Evolutionary conservation across 2,797 vertebrate genomes (phyloP).

Genomic region (Hippocampus kuda): DNA sequence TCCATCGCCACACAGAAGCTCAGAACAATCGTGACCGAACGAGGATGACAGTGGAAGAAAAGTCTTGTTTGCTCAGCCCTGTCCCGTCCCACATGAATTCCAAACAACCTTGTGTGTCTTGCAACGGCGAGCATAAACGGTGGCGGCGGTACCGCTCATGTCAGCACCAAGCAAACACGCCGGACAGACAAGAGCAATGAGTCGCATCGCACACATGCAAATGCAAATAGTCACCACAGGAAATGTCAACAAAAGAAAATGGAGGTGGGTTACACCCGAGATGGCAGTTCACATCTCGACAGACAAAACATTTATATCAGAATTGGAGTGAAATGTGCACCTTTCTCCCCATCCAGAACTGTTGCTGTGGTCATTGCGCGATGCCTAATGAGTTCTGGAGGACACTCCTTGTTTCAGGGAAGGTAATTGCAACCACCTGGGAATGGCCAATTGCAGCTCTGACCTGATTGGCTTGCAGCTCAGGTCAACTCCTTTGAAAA

Average conservation of each 20-base stretch:
- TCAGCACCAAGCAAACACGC: constrained; percentile 54
- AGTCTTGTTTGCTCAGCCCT: constrained; percentile 37
- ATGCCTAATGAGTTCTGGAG: no score
- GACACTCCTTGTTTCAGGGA: no score
- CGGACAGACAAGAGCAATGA: constrained; percentile 27
- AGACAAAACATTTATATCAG: no score
- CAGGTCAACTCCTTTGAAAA: no score
- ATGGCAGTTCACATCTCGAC: no score
- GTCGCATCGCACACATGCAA: constrained; percentile 33
- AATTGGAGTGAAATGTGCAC: no score
- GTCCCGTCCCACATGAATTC: constrained; percentile 50
- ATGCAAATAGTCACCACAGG: constrained; percentile 21
- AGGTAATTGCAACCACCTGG: no score
- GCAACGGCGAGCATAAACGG: constrained; percentile 45
- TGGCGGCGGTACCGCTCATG: constrained; percentile 24
- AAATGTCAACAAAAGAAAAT: background rate
- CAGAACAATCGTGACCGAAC: constrained; percentile 56
- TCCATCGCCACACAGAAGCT: constrained; percentile 46
- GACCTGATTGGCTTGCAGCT: no score
- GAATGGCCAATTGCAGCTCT: no score
- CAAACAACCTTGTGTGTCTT: constrained; percentile 34
- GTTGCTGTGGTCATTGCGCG: no score
- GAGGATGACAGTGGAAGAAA: constrained; percentile 39
- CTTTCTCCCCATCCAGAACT: no score
- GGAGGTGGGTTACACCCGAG: background rate